Conservation (phyloP, 1,140 invertebrate species). For the Atopsyche davidsoni region DNA sequence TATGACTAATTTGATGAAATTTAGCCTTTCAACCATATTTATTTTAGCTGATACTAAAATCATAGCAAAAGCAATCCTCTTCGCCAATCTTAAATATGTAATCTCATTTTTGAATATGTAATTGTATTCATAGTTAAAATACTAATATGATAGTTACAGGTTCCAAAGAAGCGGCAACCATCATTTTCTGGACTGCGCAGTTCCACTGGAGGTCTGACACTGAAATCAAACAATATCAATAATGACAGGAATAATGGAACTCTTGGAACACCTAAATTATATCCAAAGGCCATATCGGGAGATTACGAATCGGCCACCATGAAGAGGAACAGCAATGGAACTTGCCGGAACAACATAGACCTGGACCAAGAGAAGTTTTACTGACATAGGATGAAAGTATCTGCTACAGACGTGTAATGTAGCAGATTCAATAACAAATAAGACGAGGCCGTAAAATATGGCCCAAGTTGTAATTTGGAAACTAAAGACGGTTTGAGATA, state of each 20-base stretch:
- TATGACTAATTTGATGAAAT: too few relatives aligned
- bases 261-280: conserved; percentile 53
- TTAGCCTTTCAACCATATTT: too few relatives aligned
- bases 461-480: too few relatives aligned
- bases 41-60: too few relatives aligned
- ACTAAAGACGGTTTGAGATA: too few relatives aligned
- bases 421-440: too few relatives aligned
- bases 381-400: too few relatives aligned
- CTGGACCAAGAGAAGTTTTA: conserved; percentile 47
- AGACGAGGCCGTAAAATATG: too few relatives aligned
- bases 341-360: conserved; percentile 42
- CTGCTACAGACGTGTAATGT: too few relatives aligned
- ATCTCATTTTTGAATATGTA: conserved; percentile 6
- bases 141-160: conserved; percentile 37
- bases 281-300: conserved; percentile 58
- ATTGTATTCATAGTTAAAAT: background rate
- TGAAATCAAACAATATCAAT: conserved; percentile 54
- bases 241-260: conserved; percentile 52
- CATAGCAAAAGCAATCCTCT: background rate
- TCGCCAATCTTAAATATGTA: conserved; percentile 9
- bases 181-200: conserved; percentile 48
- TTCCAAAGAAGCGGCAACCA: conserved; percentile 49
- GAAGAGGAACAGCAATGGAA: conserved; percentile 55
- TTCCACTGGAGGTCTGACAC: conserved; percentile 49
- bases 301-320: conserved; percentile 75